Conservation (phyloP, 2,888 invertebrate genomes). For the Chymomyza caudatula region DNA sequence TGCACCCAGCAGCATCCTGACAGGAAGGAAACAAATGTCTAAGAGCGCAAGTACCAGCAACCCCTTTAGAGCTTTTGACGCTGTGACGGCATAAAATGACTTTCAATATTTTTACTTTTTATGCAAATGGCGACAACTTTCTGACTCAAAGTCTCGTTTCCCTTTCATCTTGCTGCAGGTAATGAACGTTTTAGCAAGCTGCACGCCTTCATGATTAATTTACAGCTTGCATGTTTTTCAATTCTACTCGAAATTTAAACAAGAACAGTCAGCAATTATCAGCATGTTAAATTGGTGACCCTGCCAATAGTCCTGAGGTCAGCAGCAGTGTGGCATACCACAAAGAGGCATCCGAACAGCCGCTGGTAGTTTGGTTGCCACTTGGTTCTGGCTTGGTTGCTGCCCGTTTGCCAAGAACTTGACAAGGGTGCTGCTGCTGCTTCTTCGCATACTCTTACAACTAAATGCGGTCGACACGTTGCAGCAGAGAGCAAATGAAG, state of each 20-base stretch:
- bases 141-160: constrained; percentile 29
- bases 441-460: no score
- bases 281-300: constrained; percentile 8
- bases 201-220: constrained; percentile 14
- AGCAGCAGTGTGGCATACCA: not conserved
- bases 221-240: constrained; percentile 24
- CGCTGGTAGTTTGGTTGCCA: not conserved
- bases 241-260: constrained; percentile 24
- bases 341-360: not conserved
- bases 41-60: constrained; percentile 13
- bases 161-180: constrained; percentile 10
- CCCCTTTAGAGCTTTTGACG: not conserved
- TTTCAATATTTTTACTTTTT: constrained; percentile 67
- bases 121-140: constrained; percentile 62
- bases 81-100: constrained; percentile 51
- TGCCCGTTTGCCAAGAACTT: constrained; percentile 26
- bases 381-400: not conserved
- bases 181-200: constrained; percentile 22
- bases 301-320: not conserved
- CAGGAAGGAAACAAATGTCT: constrained; percentile 70
- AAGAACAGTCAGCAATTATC: constrained; percentile 48
- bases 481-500: constrained; percentile 10
- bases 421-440: constrained; percentile 53
- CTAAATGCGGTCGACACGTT: constrained; percentile 42
- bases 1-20: constrained; percentile 12